A percentile compares a stretch with the other conserved stretches of the same genome.
Conservation (phyloP, 1,140 invertebrate species). For the Lordiphosa stackelbergi region DNA sequence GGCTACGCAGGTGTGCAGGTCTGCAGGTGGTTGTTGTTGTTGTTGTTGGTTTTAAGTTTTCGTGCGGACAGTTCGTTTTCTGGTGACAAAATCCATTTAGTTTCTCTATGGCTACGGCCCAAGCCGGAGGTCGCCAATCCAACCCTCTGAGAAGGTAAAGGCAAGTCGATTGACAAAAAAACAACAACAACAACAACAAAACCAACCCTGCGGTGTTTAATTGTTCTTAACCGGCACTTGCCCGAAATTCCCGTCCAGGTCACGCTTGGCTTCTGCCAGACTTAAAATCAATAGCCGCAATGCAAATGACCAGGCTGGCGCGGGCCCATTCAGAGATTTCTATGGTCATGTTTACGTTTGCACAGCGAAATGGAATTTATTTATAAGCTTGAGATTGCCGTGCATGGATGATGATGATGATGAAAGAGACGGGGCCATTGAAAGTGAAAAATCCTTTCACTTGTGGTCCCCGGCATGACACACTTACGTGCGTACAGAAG, state of each 20-base stretch:
- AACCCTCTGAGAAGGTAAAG: slow-evolving; percentile 1
- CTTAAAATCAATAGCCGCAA: slow-evolving; percentile 17
- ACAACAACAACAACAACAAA: not conserved
- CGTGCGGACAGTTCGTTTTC: no score
- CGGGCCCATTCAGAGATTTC: slow-evolving; percentile 10
- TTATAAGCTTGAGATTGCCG: no score
- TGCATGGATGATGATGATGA: no score
- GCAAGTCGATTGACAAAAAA: not conserved
- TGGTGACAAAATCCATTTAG: not conserved
- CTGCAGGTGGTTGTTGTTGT: no score
- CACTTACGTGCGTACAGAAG: no score
- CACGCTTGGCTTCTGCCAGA: slow-evolving; percentile 1
- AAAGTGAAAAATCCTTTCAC: no score
- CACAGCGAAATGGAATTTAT: slow-evolving; percentile 37
- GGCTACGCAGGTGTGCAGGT: no score
- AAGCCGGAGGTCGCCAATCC: not conserved
- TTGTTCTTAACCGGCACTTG: not conserved
- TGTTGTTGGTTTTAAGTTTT: no score
- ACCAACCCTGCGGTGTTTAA: slow-evolving; percentile 8
- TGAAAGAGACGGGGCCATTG: no score
- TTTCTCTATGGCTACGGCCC: slow-evolving; percentile 11
- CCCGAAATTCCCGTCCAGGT: slow-evolving; percentile 2
- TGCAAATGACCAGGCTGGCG: slow-evolving; percentile 9
- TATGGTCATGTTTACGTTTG: slow-evolving; percentile 18
- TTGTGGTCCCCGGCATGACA: no score